Conservation (phyloP, 2,888 invertebrate genomes). For the Fragum sueziense region DNA sequence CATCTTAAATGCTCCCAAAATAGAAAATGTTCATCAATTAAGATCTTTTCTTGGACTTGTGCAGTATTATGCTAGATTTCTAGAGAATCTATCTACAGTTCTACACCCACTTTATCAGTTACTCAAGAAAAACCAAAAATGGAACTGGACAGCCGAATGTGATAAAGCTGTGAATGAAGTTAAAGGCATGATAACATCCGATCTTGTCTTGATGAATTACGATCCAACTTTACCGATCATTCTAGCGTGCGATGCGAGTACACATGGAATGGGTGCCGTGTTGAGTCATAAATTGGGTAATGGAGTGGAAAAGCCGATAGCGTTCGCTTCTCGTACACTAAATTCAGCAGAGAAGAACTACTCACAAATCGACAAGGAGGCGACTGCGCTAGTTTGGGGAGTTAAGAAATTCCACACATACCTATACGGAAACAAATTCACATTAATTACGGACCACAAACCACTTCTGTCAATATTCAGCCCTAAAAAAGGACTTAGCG, state of each 20-base stretch:
- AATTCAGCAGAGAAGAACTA: slow-evolving; percentile 62
- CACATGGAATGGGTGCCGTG: slow-evolving; percentile 65
- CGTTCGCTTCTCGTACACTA: slow-evolving; percentile 70
- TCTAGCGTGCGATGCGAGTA: too few relatives aligned
- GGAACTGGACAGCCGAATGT: slow-evolving; percentile 34
- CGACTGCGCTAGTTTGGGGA: slow-evolving; percentile 73
- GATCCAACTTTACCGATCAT: too few relatives aligned
- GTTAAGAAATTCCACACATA: slow-evolving; percentile 80
- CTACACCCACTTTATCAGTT: slow-evolving; percentile 37
- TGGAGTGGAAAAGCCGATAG: slow-evolving; percentile 81
- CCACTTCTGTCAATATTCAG: slow-evolving; percentile 64
- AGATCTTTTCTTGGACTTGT: slow-evolving; percentile 41
- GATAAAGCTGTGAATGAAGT: slow-evolving; percentile 20
- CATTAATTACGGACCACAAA: slow-evolving; percentile 76
- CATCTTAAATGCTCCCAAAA: slow-evolving; percentile 37
- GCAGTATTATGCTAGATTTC: slow-evolving; percentile 43
- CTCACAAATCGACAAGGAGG: slow-evolving; percentile 80
- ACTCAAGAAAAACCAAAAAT: slow-evolving; percentile 26
- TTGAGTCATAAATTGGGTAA: too few relatives aligned
- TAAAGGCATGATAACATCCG: too few relatives aligned
- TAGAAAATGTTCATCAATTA: slow-evolving; percentile 37
- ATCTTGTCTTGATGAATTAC: too few relatives aligned
- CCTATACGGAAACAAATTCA: slow-evolving; percentile 81
- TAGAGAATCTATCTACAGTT: slow-evolving; percentile 40
- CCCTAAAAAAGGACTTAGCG: too few relatives aligned